These are phyloP conservation scores for Emydoidea blandingii DNA, from an alignment of 2,797 vertebrate genomes.

Conservation along the genomic window DNA sequence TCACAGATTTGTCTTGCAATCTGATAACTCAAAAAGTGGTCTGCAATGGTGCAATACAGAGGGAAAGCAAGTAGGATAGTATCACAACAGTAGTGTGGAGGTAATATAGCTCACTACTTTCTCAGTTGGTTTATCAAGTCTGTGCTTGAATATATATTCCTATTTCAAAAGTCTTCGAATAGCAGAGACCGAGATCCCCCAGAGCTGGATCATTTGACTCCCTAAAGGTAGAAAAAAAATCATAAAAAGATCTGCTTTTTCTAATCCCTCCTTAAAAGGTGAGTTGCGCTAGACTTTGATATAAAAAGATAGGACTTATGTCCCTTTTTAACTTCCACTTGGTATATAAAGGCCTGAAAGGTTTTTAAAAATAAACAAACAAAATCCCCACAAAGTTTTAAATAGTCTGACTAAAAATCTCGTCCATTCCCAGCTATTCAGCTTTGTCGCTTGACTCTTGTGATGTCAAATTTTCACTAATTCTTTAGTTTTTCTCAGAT, in stretches of 20 bases:
- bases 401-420: slow-evolving; percentile 3
- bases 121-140: neutral
- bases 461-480: neutral
- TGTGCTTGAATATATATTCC: neutral
- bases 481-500: slow-evolving; percentile 1
- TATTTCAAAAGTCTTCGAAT: neutral
- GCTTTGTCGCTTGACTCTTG: neutral
- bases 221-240: neutral
- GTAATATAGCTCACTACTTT: neutral
- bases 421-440: neutral
- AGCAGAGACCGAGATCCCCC: accelerated
- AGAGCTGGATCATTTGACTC: neutral
- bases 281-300: neutral
- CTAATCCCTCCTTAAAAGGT: neutral
- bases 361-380: neutral
- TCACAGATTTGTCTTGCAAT: neutral
- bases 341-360: neutral
- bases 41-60: neutral
- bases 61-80: neutral
- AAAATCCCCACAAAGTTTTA: neutral
- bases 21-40: neutral
- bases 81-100: neutral
- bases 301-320: neutral
- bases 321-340: neutral
- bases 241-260: neutral